phyloP scores from a whole-genome alignment of 2,888 invertebrate genomes.

The Eupithecia insigniata region DNA sequence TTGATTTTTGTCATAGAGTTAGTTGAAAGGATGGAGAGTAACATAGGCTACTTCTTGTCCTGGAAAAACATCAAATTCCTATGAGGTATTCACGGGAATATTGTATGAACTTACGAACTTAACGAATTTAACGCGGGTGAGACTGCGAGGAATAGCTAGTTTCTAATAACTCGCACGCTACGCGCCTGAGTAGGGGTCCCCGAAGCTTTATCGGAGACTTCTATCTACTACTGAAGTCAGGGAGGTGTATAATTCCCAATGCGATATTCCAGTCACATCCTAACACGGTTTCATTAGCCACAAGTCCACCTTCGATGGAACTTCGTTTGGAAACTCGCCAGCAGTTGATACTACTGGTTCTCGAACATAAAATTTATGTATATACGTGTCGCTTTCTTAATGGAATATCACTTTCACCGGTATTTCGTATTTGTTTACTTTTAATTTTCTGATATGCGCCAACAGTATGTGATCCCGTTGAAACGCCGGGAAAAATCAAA shows the following conservation, averaged over 20 bases:
- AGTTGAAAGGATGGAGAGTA: no score
- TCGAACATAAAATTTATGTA: constrained; percentile 2
- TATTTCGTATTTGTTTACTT: neutral
- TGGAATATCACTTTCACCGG: neutral
- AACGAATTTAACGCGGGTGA: no score
- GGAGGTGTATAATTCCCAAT: constrained; percentile 8
- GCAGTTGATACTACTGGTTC: constrained; percentile 10
- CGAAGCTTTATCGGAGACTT: neutral
- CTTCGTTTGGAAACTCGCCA: constrained; percentile 34
- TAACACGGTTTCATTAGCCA: constrained; percentile 32
- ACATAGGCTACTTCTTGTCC: no score
- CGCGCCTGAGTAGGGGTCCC: neutral
- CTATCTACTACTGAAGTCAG: neutral
- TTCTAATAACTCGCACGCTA: neutral
- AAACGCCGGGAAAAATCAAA: neutral
- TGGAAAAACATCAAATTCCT: no score
- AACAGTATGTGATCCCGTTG: neutral
- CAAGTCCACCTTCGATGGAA: constrained; percentile 24
- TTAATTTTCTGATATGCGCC: neutral
- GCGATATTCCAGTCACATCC: constrained; percentile 25
- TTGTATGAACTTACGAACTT: no score
- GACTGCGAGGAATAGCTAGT: no score
- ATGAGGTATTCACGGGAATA: no score
- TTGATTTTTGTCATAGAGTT: no score
- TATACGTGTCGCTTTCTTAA: no score